Conservation (phyloP, 2,888 invertebrate genomes). For the Leuctra nigra region DNA sequence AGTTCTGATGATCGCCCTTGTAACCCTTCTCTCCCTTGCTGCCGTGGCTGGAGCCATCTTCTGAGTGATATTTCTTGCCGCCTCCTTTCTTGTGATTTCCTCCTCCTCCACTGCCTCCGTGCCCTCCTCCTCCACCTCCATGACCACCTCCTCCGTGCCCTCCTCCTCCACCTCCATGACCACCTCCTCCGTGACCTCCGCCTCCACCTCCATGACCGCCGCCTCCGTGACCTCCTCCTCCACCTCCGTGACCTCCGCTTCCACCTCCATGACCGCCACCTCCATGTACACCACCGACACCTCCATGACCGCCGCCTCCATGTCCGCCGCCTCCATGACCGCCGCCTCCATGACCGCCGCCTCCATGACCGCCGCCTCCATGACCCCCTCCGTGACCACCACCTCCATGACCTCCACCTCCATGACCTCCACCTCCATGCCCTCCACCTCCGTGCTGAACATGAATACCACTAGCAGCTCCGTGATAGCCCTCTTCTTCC, state of each 20-base stretch:
- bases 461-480: not conserved
- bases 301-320: constrained; percentile 17
- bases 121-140: constrained; percentile 18
- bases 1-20: constrained; percentile 54
- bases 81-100: constrained; percentile 36
- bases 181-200: constrained; percentile 15
- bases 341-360: constrained; percentile 17
- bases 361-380: constrained; percentile 19
- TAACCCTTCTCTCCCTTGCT: constrained; percentile 60
- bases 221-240: constrained; percentile 21
- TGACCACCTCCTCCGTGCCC: constrained; percentile 16
- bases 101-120: constrained; percentile 21
- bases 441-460: constrained; percentile 9
- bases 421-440: constrained; percentile 7
- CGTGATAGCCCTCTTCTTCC: not conserved
- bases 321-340: constrained; percentile 15
- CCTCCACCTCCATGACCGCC: constrained; percentile 24
- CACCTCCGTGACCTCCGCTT: constrained; percentile 21
- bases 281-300: constrained; percentile 11
- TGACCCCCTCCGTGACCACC: constrained; percentile 4
- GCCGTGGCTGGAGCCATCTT: constrained; percentile 49
- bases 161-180: constrained; percentile 22
- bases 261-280: constrained; percentile 20
- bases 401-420: not conserved
- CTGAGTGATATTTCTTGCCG: constrained; percentile 48